A percentile compares a stretch with the other conserved stretches of the same genome.
Conservation (phyloP, 2,113 vertebrate genomes). For the Apistogramma diplotaenia region DNA sequence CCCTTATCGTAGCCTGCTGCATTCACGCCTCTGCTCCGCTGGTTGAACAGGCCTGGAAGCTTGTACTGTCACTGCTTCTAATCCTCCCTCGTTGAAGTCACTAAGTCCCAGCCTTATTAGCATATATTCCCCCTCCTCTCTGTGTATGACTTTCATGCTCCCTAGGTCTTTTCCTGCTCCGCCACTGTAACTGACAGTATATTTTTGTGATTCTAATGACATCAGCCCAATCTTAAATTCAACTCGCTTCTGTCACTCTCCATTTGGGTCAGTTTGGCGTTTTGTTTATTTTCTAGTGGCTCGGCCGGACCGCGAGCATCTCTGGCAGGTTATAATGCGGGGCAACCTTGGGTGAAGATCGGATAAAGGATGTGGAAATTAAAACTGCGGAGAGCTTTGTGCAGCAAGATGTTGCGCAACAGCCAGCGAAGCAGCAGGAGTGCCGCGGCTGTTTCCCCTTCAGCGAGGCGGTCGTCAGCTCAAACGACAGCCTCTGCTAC, state of each 20-base stretch:
- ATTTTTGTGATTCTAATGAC: slow-evolving; percentile 67
- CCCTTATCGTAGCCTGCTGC: slow-evolving; percentile 11
- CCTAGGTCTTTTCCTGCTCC: slow-evolving; percentile 22
- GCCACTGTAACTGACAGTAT: slow-evolving; percentile 45
- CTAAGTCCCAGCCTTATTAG: slow-evolving; percentile 50
- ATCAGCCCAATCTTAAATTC: slow-evolving; percentile 44
- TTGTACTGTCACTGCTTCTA: slow-evolving; percentile 55
- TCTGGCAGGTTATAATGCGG: slow-evolving; percentile 31
- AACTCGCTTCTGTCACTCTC: slow-evolving; percentile 56
- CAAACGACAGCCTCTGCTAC: slow-evolving; percentile 6
- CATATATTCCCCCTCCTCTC: slow-evolving; percentile 23
- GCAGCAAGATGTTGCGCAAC: slow-evolving; percentile 24
- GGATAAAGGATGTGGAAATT: slow-evolving; percentile 56
- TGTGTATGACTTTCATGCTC: slow-evolving; percentile 48
- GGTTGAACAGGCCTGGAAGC: slow-evolving; percentile 44
- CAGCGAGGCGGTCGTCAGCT: not conserved
- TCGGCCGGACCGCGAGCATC: slow-evolving; percentile 48
- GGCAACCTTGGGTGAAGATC: slow-evolving; percentile 48
- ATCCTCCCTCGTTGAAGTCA: slow-evolving; percentile 53
- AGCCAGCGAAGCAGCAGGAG: not conserved
- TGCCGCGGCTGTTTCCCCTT: slow-evolving; percentile 15
- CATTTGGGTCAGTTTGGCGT: slow-evolving; percentile 61
- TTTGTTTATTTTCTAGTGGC: slow-evolving; percentile 48
- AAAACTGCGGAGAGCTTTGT: slow-evolving; percentile 30
- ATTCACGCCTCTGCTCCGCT: slow-evolving; percentile 9